Percentiles rank a stretch among this genome's conserved stretches.
phyloP scores from a whole-genome alignment of 2,797 vertebrate genomes.

The Antennarius maculatus region DNA sequence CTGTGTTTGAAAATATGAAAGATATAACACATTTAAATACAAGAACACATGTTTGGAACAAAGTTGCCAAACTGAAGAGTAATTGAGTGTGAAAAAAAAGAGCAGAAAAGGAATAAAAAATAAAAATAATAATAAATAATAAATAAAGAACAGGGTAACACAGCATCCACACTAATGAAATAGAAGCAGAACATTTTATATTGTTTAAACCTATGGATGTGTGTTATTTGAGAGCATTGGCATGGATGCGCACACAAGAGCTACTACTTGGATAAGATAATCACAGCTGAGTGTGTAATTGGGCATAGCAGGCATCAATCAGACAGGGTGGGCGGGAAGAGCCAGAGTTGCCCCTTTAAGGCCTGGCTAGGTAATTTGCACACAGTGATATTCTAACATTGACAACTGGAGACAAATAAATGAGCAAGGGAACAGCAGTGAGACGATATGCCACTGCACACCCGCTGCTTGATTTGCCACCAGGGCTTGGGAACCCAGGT shows the following conservation, averaged over 20 bases:
- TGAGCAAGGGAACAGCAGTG: constrained; percentile 75
- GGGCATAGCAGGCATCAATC: constrained; percentile 80
- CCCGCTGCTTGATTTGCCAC: constrained; percentile 78
- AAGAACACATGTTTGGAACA: no score
- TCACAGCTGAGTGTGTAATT: constrained; percentile 78
- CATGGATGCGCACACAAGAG: constrained; percentile 34
- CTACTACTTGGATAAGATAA: constrained; percentile 69
- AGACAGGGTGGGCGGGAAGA: constrained; percentile 60
- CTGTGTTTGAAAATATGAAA: no score
- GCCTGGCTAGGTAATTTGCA: constrained; percentile 76
- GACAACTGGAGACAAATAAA: constrained; percentile 84
- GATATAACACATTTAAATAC: no score
- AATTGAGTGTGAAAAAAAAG: no score
- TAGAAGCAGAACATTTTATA: constrained; percentile 33
- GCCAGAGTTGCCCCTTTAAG: constrained; percentile 70
- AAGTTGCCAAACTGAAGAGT: no score
- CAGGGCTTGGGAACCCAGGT: constrained; percentile 76
- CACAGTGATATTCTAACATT: constrained; percentile 75
- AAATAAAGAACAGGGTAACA: no score
- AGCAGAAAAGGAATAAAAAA: no score
- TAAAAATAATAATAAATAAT: no score
- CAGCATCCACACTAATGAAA: constrained; percentile 45
- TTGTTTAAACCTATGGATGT: constrained; percentile 26
- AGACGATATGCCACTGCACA: constrained; percentile 70
- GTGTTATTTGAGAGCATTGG: constrained; percentile 18